Base-by-base conservation (phyloP, 2,888 invertebrate species). In the Listrodromus nycthemerus region DNA sequence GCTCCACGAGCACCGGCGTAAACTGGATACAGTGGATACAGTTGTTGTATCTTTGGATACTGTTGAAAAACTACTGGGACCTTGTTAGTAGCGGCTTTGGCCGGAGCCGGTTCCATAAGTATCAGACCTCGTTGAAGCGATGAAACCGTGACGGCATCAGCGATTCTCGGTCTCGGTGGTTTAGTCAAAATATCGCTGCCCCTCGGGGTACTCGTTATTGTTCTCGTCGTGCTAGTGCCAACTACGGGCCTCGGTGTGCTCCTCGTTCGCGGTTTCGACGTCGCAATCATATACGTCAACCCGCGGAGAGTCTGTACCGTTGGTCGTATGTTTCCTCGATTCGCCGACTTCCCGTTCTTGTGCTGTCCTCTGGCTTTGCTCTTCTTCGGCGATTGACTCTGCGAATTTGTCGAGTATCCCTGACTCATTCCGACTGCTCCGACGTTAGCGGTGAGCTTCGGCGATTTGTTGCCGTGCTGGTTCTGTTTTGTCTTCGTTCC, bases 11-110 rank as follows among this genome's bases (percentile, higher is more conserved):
- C 91, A 0, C 92, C 92, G n/a, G 89, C 90, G 79, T 92, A 92
- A 58, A 92, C 89, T 21, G 92, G 92, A 82, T 91, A 92, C 30
- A 92, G 82, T 3, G 97, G 97, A 92, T 96, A 97, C 87, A 97
- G 96, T 89, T 96, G 95, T 92, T 96, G 96, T 86, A 96, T 96
- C 94, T 96, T 96, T 87, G 96, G 95, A 92, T 96, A 96, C 89
- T 96, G 95, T 92, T 96, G 96, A 93, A 96, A 96, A 79, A 96
- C 94, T 88, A 95, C 95, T 24, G 96, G 96, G 93, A 96, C 96
- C 92, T 96, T 95, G 85, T 91, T 91, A 74, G 91, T 91, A 41
- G 90, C 89, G n/a, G 92, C 88, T 84, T 93, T 92, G 4, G 92
- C 91, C 0, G 93, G 91, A 1, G 83, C 80, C 21, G 93, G 93